Evolutionary conservation across 1,140 invertebrate species (phyloP).

Genomic region (Pseudoatta argentina): DNA sequence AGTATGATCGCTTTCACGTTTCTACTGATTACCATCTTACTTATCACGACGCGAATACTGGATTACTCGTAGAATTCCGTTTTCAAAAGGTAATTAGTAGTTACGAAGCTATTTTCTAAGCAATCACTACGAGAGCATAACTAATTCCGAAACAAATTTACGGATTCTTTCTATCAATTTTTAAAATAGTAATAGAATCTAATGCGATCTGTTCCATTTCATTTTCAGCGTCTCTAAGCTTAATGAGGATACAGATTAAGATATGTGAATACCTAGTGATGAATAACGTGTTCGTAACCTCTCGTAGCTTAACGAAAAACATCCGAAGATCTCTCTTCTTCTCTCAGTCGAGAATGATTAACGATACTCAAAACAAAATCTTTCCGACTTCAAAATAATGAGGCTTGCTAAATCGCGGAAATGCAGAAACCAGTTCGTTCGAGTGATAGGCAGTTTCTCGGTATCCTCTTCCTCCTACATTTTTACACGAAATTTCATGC

Average conservation of each 20-base stretch:
- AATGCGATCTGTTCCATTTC: not conserved
- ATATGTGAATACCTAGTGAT: slow-evolving; percentile 37
- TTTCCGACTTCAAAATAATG: slow-evolving; percentile 26
- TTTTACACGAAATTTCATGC: not conserved
- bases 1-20: not conserved
- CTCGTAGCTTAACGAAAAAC: slow-evolving; percentile 45
- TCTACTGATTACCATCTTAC: slow-evolving; percentile 11
- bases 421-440: slow-evolving; percentile 32
- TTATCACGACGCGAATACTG: not conserved
- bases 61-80: not conserved
- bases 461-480: not conserved
- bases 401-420: slow-evolving; percentile 50
- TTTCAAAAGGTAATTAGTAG: not conserved
- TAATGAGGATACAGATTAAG: slow-evolving; percentile 50
- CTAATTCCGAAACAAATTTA: slow-evolving; percentile 27
- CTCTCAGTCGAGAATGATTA: slow-evolving; percentile 34
- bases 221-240: not conserved
- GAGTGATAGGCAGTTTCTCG: slow-evolving; percentile 5
- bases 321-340: slow-evolving; percentile 37
- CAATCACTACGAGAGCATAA: not conserved
- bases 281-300: slow-evolving; percentile 37
- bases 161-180: not conserved
- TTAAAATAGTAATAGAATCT: not conserved
- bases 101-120: not conserved
- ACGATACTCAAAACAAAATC: slow-evolving; percentile 51